phyloP scores from a whole-genome alignment of 2,888 invertebrate species.

The Tortricodes alternella region DNA sequence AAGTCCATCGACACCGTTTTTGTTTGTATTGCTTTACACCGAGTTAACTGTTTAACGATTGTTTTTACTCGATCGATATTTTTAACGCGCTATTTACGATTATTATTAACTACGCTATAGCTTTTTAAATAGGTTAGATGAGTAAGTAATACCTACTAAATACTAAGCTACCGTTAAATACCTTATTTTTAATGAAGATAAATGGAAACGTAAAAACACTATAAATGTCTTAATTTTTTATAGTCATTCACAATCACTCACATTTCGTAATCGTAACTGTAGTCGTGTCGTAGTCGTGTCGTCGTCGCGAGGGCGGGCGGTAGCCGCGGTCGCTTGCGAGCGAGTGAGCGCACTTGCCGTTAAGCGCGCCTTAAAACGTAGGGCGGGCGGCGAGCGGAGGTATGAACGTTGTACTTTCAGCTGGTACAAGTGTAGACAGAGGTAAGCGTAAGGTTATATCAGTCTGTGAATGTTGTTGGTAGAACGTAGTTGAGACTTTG shows the following conservation, averaged over 20 bases:
- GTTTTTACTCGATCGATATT: conserved; percentile 60
- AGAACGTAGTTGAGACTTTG: neutral
- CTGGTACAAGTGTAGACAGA: no score
- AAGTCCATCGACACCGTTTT: conserved; percentile 50
- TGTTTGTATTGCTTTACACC: conserved; percentile 44
- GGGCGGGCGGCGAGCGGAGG: conserved; percentile 12
- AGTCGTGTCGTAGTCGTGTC: conserved; percentile 25
- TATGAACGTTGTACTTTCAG: no score
- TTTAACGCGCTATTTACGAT: conserved; percentile 54
- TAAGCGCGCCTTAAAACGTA: neutral
- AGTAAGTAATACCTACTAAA: no score
- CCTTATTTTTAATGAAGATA: no score
- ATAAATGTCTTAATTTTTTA: neutral
- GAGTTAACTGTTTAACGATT: conserved; percentile 51
- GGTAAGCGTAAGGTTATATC: no score
- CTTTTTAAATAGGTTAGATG: neutral
- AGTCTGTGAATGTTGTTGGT: neutral
- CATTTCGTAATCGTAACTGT: neutral
- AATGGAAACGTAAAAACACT: no score
- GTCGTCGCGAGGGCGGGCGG: conserved; percentile 52
- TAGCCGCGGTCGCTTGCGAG: conserved; percentile 59
- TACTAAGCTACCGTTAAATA: no score
- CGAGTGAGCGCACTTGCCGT: conserved; percentile 53
- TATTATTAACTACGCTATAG: conserved; percentile 38
- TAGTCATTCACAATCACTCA: conserved; percentile 18